phyloP scores from a whole-genome alignment of 2,113 vertebrate species.

The Aspiorhynchus laticeps region DNA sequence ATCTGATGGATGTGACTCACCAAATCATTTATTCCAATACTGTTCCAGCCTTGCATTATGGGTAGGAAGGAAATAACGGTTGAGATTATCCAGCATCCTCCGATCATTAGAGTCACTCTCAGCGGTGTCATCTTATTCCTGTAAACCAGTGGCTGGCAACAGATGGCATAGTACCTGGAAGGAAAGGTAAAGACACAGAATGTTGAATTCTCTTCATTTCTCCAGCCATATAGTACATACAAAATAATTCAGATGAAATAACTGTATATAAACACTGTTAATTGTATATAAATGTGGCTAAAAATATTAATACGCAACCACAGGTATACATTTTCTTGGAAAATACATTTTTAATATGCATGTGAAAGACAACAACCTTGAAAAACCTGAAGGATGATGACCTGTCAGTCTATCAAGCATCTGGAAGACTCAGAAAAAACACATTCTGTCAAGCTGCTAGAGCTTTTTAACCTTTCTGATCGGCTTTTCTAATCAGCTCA shows the following conservation, averaged over 20 bases:
- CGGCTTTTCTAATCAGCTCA: not conserved
- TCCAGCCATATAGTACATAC: not conserved
- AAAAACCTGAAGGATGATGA: not conserved
- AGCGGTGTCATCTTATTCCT: constrained; percentile 97
- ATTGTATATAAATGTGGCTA: not conserved
- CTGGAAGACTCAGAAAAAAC: not conserved
- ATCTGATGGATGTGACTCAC: constrained; percentile 75
- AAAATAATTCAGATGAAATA: not conserved
- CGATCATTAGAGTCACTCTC: constrained; percentile 92
- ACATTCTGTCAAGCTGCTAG: not conserved
- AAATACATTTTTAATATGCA: not conserved
- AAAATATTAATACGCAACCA: not conserved
- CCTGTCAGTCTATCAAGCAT: constrained; percentile 8
- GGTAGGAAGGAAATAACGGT: constrained; percentile 97
- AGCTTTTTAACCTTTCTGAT: constrained; percentile 18
- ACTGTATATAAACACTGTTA: not conserved
- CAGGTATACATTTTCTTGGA: not conserved
- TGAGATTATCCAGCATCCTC: constrained; percentile 96
- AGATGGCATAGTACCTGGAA: constrained; percentile 96
- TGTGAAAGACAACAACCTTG: constrained; percentile 3
- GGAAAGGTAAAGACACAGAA: not conserved
- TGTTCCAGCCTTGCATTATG: constrained; percentile 99
- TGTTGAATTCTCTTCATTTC: not conserved
- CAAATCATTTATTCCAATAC: constrained; percentile 92
- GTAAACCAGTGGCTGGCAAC: constrained; percentile 97